phyloP scores from a whole-genome alignment of 2,888 invertebrate genomes.

The Orchesella flavescens region DNA sequence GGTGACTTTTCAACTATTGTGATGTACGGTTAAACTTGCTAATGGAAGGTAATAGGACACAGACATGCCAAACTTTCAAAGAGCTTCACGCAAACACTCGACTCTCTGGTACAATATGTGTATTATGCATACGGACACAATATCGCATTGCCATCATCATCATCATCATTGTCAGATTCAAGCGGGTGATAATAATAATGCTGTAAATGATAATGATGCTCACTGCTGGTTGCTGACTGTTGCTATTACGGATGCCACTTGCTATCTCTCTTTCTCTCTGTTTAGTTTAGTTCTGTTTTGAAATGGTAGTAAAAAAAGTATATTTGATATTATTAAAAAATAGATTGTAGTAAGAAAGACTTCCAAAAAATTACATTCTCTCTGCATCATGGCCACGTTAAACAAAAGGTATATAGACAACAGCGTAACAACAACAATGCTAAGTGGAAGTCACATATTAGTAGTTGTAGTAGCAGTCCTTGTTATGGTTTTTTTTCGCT shows the following conservation, averaged over 20 bases:
- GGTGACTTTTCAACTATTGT: conserved; percentile 18
- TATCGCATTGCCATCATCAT: not conserved
- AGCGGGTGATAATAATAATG: conserved; percentile 50
- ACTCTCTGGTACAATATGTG: not conserved
- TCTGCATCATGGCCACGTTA: not conserved
- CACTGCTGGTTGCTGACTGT: conserved; percentile 15
- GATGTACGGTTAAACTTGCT: conserved; percentile 1
- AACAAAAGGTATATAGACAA: not conserved
- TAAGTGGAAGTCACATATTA: conserved; percentile 14
- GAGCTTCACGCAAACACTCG: conserved; percentile 16
- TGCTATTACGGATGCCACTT: conserved; percentile 39
- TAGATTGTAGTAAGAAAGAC: not conserved
- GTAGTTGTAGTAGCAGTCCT: not conserved
- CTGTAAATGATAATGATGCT: conserved; percentile 53
- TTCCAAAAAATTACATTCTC: not conserved
- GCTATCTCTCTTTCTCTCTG: conserved; percentile 33
- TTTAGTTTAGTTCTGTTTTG: not conserved
- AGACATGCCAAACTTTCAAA: conserved; percentile 17
- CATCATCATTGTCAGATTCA: conserved; percentile 35
- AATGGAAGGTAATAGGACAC: conserved; percentile 13
- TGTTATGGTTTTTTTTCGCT: not conserved
- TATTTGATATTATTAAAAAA: not conserved
- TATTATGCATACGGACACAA: not conserved
- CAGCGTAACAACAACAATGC: not conserved
- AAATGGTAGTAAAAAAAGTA: not conserved